phyloP scores from a whole-genome alignment of 2,797 vertebrate species.

The Anguilla obscura region DNA sequence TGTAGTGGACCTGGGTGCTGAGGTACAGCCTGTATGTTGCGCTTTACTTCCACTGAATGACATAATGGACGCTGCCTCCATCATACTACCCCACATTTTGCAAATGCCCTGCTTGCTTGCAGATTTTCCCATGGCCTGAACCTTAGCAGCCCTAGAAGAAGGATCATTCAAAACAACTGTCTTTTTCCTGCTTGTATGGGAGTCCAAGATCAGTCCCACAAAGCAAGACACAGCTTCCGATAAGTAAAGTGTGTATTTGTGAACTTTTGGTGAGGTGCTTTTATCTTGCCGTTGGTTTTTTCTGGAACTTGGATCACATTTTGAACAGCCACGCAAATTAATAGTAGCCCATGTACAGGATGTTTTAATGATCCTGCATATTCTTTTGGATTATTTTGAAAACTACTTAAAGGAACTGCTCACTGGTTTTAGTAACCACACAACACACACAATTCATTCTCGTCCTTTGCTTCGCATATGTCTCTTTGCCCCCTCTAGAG shows the following conservation, averaged over 20 bases:
- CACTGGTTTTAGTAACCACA: background rate
- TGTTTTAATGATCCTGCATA: background rate
- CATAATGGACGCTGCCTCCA: slow-evolving; percentile 65
- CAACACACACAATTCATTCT: background rate
- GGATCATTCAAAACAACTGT: slow-evolving; percentile 18
- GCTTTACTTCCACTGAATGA: slow-evolving; percentile 51
- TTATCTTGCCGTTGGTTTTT: slow-evolving; percentile 30
- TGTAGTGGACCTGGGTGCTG: background rate
- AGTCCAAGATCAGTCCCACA: slow-evolving; percentile 45
- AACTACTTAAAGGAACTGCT: background rate
- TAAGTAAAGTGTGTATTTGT: slow-evolving; percentile 45
- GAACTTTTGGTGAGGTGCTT: slow-evolving; percentile 36
- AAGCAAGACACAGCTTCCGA: slow-evolving; percentile 59
- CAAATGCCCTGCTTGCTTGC: slow-evolving; percentile 33
- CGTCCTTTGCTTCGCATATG: background rate
- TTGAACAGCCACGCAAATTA: slow-evolving; percentile 1
- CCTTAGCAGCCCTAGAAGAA: slow-evolving; percentile 37
- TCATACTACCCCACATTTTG: slow-evolving; percentile 62
- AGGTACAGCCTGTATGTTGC: background rate
- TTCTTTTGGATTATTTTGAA: background rate
- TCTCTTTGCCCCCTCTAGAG: background rate
- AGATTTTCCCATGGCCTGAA: slow-evolving; percentile 34
- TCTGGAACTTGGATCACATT: slow-evolving; percentile 37
- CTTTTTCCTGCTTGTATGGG: slow-evolving; percentile 39
- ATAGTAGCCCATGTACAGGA: background rate